Percentiles rank a stretch among this genome's conserved stretches.
These are phyloP conservation scores for Pithys albifrons DNA, from an alignment of 2,113 vertebrate genomes.

Conservation along the genomic window DNA sequence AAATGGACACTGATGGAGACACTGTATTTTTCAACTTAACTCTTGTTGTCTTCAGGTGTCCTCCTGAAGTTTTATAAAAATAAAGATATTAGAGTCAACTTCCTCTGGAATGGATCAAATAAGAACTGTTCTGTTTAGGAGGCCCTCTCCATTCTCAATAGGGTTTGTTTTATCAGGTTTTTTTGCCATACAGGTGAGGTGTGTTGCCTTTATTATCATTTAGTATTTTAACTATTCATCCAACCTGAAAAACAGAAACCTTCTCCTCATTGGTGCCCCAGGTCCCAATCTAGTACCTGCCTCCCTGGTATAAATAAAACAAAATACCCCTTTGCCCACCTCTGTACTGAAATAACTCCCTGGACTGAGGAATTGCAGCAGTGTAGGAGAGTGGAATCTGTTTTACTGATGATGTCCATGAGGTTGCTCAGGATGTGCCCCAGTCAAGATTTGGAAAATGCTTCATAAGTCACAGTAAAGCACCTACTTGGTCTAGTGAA, in stretches of 20 bases:
- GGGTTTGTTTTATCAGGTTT: accelerated
- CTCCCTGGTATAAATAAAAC: background rate
- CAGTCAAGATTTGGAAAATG: background rate
- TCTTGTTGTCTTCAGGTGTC: background rate
- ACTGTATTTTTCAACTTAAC: background rate
- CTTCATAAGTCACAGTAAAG: background rate
- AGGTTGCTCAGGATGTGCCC: background rate
- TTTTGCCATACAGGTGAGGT: background rate
- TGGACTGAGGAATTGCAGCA: background rate
- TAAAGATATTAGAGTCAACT: background rate
- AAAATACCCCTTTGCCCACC: background rate
- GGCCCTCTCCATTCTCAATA: background rate
- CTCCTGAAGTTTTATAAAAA: background rate
- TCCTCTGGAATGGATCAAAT: background rate
- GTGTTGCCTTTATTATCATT: background rate
- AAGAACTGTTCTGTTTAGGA: background rate
- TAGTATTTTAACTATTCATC: background rate
- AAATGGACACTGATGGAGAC: background rate
- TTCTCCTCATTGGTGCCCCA: background rate
- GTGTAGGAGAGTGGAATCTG: background rate
- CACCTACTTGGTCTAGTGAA: background rate
- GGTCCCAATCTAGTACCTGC: background rate
- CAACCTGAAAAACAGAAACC: background rate
- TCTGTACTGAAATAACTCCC: background rate
- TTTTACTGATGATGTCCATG: background rate